phyloP scores from a whole-genome alignment of 2,797 vertebrate genomes.

The Melanotaenia parkinsoni region DNA sequence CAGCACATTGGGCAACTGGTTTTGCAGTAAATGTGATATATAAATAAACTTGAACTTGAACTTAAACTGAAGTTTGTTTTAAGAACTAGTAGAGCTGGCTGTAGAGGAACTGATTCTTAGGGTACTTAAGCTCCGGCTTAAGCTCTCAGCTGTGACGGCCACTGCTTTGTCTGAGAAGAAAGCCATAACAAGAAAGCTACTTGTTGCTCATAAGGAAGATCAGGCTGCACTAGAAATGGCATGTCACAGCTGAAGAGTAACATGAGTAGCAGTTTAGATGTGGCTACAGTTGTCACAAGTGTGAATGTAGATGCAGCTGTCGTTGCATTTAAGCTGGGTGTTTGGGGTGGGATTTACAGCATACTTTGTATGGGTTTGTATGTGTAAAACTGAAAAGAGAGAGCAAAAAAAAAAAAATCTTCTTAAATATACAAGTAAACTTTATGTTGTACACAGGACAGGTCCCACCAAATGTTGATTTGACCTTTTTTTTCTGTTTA shows the following conservation, averaged over 20 bases:
- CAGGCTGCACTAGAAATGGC: slow-evolving; percentile 28
- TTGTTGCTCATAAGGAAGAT: slow-evolving; percentile 27
- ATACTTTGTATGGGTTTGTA: not conserved
- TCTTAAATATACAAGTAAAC: not conserved
- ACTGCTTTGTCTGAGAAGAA: slow-evolving; percentile 5
- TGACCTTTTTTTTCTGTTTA: not conserved
- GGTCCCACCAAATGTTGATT: not conserved
- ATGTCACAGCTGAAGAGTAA: slow-evolving; percentile 47
- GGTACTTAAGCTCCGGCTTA: not conserved
- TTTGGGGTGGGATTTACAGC: slow-evolving; percentile 15
- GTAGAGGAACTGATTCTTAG: slow-evolving; percentile 7
- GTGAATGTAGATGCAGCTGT: slow-evolving; percentile 40
- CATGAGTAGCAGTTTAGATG: slow-evolving; percentile 54
- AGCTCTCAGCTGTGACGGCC: slow-evolving; percentile 14
- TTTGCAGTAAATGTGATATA: no score
- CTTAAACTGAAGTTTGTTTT: not conserved
- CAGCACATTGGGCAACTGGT: no score
- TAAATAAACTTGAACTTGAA: no score
- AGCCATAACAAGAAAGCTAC: slow-evolving; percentile 26
- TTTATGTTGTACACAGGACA: not conserved
- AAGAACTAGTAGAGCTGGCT: slow-evolving; percentile 12
- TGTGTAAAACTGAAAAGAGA: not conserved
- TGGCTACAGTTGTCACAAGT: slow-evolving; percentile 51
- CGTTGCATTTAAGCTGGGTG: slow-evolving; percentile 4
- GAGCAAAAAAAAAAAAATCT: not conserved